Evolutionary conservation across 2,888 invertebrate species (phyloP).

Genomic region (Oscheius sp.): DNA sequence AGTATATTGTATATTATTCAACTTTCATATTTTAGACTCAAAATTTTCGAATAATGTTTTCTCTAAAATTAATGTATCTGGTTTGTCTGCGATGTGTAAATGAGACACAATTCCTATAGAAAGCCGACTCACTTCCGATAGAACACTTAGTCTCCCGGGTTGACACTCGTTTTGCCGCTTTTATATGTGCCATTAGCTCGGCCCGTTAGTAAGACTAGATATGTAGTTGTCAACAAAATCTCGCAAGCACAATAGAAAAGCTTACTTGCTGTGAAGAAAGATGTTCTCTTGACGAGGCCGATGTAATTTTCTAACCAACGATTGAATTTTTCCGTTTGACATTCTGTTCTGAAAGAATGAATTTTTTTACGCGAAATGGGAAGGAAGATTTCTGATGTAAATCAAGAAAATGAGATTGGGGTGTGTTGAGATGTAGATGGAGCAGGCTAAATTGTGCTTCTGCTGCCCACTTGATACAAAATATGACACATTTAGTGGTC

Average conservation of each 20-base stretch:
- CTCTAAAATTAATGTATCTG: background rate
- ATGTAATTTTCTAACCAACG: slow-evolving; percentile 11
- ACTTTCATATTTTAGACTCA: background rate
- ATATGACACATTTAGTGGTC: background rate
- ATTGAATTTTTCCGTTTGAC: slow-evolving; percentile 7
- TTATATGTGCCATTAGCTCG: slow-evolving; percentile 22
- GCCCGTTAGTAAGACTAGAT: slow-evolving; percentile 1
- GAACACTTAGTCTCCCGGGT: background rate
- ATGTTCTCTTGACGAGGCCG: slow-evolving; percentile 16
- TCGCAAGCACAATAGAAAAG: background rate
- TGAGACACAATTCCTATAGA: background rate
- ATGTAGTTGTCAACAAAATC: background rate
- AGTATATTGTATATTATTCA: too few species aligned
- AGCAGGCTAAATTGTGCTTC: slow-evolving; percentile 16
- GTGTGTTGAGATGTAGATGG: slow-evolving; percentile 5
- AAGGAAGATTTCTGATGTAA: too few species aligned
- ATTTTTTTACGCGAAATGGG: background rate
- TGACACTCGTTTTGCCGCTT: slow-evolving; percentile 4
- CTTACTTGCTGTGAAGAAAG: slow-evolving; percentile 28
- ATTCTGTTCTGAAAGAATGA: slow-evolving; percentile 3
- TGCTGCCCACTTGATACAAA: slow-evolving; percentile 6
- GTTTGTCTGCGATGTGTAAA: background rate
- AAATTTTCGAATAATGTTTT: background rate
- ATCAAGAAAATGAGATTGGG: too few species aligned
- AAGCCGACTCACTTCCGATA: slow-evolving; percentile 10